These are phyloP conservation scores for Trematomus loennbergii DNA, from an alignment of 2,113 vertebrate genomes.

Conservation along the genomic window DNA sequence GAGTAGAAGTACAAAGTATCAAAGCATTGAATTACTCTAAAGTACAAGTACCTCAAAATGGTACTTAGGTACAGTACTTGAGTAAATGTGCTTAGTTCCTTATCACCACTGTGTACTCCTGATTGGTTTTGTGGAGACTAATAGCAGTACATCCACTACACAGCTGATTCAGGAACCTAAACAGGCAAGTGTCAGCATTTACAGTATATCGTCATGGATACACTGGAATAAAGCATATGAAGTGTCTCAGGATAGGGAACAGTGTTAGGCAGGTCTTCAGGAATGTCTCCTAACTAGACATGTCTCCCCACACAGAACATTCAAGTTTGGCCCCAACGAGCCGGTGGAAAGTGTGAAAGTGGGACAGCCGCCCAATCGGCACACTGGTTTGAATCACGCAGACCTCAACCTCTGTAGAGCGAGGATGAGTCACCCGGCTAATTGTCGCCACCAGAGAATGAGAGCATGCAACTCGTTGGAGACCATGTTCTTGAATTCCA, in stretches of 20 bases:
- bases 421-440: constrained; percentile 56
- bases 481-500: constrained; percentile 6
- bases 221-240: background rate
- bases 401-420: constrained; percentile 44
- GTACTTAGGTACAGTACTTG: too few species aligned
- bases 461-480: constrained; percentile 23
- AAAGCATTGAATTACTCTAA: too few species aligned
- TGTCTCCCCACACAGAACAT: constrained; percentile 11
- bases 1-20: too few species aligned
- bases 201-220: background rate
- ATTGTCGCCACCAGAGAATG: constrained; percentile 57
- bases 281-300: background rate
- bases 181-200: background rate
- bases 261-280: constrained; percentile 2
- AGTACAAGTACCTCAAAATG: too few species aligned
- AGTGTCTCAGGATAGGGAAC: background rate
- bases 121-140: background rate
- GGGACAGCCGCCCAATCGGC: constrained; percentile 44
- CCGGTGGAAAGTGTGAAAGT: constrained; percentile 72
- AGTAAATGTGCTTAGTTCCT: too few species aligned
- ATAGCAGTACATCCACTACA: background rate
- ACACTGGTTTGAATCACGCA: constrained; percentile 59
- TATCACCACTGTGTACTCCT: background rate
- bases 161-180: constrained; percentile 17
- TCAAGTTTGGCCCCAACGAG: constrained; percentile 20